phyloP scores from a whole-genome alignment of 2,113 vertebrate species.

The Podiceps cristatus region DNA sequence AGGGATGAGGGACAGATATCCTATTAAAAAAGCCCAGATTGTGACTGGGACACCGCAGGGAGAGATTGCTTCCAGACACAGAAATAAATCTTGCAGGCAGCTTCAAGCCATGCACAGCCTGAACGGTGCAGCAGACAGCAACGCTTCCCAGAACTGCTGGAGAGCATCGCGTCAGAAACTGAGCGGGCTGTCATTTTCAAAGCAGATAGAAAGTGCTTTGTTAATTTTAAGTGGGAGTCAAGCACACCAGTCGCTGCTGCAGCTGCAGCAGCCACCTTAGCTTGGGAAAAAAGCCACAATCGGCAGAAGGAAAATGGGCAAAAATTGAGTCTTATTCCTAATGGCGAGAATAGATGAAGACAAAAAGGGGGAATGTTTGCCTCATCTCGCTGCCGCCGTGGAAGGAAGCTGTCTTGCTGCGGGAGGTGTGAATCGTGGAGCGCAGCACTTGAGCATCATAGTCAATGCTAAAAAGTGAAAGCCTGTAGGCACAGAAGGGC shows the following conservation, averaged over 20 bases:
- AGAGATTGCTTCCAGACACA: background rate
- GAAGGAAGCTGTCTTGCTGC: background rate
- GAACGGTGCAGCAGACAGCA: background rate
- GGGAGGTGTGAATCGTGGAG: background rate
- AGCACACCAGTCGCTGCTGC: background rate
- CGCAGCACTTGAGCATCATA: accelerated
- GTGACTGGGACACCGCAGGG: background rate
- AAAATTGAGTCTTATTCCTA: background rate
- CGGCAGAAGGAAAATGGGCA: background rate
- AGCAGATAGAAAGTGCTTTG: constrained; percentile 3
- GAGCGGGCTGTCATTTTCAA: background rate
- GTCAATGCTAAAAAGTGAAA: background rate
- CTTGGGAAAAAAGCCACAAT: background rate
- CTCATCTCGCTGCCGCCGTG: accelerated
- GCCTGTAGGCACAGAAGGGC: background rate
- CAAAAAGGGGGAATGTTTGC: background rate
- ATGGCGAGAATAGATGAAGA: background rate
- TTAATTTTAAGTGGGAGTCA: background rate
- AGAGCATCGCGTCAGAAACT: background rate
- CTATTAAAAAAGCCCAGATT: background rate
- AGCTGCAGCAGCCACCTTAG: background rate
- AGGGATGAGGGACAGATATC: background rate
- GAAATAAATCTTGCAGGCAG: constrained; percentile 9
- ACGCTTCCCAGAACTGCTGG: background rate
- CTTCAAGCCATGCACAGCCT: background rate